These are phyloP conservation scores for Bolborhynchus lineola DNA, from an alignment of 2,113 vertebrate species.

Conservation along the genomic window DNA sequence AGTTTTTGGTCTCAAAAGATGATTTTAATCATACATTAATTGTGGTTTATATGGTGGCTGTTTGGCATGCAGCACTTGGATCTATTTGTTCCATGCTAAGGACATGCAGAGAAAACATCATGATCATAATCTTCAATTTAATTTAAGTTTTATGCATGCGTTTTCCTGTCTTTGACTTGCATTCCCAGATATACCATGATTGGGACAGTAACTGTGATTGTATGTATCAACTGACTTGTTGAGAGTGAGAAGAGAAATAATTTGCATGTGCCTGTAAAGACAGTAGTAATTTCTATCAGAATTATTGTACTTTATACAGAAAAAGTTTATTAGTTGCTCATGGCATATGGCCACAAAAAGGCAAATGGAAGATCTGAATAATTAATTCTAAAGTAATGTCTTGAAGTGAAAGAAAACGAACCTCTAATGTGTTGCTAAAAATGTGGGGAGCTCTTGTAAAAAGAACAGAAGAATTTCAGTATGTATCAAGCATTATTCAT, in stretches of 20 bases:
- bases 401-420: not conserved
- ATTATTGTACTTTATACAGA: not conserved
- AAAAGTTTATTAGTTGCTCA: not conserved
- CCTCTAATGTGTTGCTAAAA: not conserved
- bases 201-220: not conserved
- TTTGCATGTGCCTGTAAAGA: not conserved
- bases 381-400: not conserved
- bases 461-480: not conserved
- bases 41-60: not conserved
- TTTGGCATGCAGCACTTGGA: not conserved
- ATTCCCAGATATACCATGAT: not conserved
- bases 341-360: not conserved
- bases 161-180: not conserved
- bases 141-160: not conserved
- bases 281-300: not conserved
- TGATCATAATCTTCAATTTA: not conserved
- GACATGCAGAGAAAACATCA: not conserved
- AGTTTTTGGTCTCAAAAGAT: not conserved
- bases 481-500: not conserved
- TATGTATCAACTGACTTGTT: not conserved
- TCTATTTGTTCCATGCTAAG: not conserved
- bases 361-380: not conserved
- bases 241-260: not conserved
- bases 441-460: not conserved
- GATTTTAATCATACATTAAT: not conserved